Conservation (phyloP, 2,888 invertebrate species). For the Orthosia cruda region DNA sequence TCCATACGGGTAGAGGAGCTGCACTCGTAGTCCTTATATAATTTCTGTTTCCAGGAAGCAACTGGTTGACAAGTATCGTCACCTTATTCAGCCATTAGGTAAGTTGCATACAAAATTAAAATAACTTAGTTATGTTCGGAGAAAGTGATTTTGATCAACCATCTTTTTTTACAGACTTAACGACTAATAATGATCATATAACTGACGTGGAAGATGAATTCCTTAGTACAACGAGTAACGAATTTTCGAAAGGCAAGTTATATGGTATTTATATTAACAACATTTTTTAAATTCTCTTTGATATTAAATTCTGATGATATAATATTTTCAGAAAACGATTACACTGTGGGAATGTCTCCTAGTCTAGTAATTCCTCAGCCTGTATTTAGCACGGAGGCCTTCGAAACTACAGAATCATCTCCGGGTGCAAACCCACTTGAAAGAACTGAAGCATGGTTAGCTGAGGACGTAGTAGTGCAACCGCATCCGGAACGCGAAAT, state of each 20-base stretch:
- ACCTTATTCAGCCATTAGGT: slow-evolving; percentile 78
- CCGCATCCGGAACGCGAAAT: slow-evolving; percentile 67
- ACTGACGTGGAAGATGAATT: slow-evolving; percentile 68
- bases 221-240: slow-evolving; percentile 68
- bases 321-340: slow-evolving; percentile 68
- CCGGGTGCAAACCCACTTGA: slow-evolving; percentile 70
- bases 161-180: slow-evolving; percentile 30
- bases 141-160: neutral
- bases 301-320: slow-evolving; percentile 2
- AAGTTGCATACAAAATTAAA: slow-evolving; percentile 34
- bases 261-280: neutral
- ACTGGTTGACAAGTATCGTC: slow-evolving; percentile 81
- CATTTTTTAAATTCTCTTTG: neutral
- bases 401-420: slow-evolving; percentile 31
- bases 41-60: slow-evolving; percentile 75
- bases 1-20: too few relatives aligned
- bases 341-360: slow-evolving; percentile 62
- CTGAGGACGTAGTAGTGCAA: slow-evolving; percentile 73
- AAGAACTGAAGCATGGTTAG: slow-evolving; percentile 80
- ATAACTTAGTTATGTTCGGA: neutral
- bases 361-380: slow-evolving; percentile 59
- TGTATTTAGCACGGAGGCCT: slow-evolving; percentile 43
- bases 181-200: slow-evolving; percentile 2
- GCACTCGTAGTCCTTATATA: neutral
- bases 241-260: slow-evolving; percentile 67